These are phyloP conservation scores for Calephelis virginiensis DNA, from an alignment of 1,140 invertebrate genomes.

Conservation along the genomic window DNA sequence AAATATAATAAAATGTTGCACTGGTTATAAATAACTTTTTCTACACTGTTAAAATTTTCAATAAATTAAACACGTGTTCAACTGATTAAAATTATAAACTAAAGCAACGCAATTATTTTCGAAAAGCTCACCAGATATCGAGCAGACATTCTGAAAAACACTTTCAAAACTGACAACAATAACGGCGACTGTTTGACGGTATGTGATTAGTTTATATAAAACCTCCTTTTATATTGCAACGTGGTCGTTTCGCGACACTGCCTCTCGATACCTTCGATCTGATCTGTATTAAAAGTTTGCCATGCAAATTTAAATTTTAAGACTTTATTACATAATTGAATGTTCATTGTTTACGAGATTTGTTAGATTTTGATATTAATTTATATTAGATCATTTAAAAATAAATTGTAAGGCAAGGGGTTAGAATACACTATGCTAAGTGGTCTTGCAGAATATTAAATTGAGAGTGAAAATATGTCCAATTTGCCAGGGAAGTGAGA, in stretches of 20 bases:
- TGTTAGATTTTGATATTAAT: slow-evolving; percentile 25
- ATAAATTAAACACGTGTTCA: no score
- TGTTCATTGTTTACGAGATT: neutral
- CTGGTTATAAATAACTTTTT: no score
- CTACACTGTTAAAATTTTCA: no score
- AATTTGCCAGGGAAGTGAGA: slow-evolving; percentile 15
- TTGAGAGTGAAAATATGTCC: slow-evolving; percentile 32
- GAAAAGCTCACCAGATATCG: slow-evolving; percentile 61
- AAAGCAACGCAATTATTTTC: slow-evolving; percentile 2
- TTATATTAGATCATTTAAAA: slow-evolving; percentile 32
- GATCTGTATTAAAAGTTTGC: slow-evolving; percentile 30
- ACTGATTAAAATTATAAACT: no score
- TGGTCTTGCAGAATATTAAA: slow-evolving; percentile 10
- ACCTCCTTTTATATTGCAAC: slow-evolving; percentile 77
- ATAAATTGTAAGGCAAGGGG: slow-evolving; percentile 25
- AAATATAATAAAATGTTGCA: no score
- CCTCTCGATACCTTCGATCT: slow-evolving; percentile 51
- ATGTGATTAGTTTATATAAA: slow-evolving; percentile 74
- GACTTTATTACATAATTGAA: slow-evolving; percentile 13
- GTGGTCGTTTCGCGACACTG: slow-evolving; percentile 73
- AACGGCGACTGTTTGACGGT: slow-evolving; percentile 48
- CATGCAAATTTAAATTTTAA: slow-evolving; percentile 26
- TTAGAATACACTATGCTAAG: slow-evolving; percentile 28
- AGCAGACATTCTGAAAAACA: slow-evolving; percentile 52
- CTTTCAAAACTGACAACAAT: slow-evolving; percentile 46